Conservation (phyloP, 2,797 vertebrate genomes). For the Numenius phaeopus region DNA sequence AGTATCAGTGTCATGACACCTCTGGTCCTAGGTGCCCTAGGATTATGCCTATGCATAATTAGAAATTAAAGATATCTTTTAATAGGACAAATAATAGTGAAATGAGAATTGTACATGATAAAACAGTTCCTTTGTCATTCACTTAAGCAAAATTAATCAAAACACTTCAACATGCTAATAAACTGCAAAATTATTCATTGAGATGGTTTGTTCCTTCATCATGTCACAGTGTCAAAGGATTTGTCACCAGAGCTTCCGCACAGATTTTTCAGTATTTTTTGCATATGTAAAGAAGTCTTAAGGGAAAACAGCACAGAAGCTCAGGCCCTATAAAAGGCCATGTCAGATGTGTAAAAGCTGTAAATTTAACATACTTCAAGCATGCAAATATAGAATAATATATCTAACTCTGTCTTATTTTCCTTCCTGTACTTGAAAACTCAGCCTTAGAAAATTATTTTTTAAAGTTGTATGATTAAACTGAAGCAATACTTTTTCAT, state of each 20-base stretch:
- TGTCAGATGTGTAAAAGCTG: background rate
- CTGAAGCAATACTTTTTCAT: background rate
- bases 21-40: background rate
- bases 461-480: background rate
- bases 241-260: constrained; percentile 20
- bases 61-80: background rate
- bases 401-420: background rate
- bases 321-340: background rate
- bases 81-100: constrained; percentile 14
- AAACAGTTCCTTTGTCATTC: constrained; percentile 23
- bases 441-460: background rate
- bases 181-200: constrained; percentile 63
- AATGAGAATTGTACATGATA: background rate
- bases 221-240: constrained; percentile 57
- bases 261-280: constrained; percentile 29
- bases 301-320: constrained; percentile 13
- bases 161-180: constrained; percentile 64
- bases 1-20: background rate
- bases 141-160: constrained; percentile 53
- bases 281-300: constrained; percentile 19
- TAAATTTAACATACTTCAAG: background rate
- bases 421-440: background rate
- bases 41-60: background rate
- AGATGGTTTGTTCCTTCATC: constrained; percentile 54
- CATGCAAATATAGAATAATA: background rate